Conservation (phyloP, 35 echinoderm and acorn worm genomes). For the Ptychodera flava region DNA sequence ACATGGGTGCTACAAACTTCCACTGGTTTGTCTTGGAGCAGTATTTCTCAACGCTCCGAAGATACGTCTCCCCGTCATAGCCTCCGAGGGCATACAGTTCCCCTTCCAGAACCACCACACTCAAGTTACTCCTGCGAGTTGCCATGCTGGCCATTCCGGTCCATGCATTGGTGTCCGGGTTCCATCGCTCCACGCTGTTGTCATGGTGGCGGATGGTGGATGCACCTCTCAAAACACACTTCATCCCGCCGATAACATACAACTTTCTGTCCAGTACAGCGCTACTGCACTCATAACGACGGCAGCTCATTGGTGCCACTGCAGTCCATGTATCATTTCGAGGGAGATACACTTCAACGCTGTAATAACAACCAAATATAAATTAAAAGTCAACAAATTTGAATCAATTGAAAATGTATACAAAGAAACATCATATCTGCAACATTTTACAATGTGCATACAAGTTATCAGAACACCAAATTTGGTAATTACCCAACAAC, state of each 20-base stretch:
- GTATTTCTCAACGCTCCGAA: constrained; percentile 84
- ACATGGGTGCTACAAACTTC: constrained; percentile 74
- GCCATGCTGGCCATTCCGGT: constrained; percentile 63
- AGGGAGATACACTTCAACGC: constrained; percentile 75
- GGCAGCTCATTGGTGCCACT: constrained; percentile 71
- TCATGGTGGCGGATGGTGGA: constrained; percentile 68
- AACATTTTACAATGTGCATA: too few relatives aligned
- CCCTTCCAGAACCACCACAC: constrained; percentile 79
- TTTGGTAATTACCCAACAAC: too few relatives aligned
- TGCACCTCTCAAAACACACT: constrained; percentile 57
- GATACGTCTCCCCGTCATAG: constrained; percentile 87
- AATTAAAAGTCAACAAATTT: not conserved
- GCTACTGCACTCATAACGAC: constrained; percentile 80
- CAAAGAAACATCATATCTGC: too few relatives aligned
- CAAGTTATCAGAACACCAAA: too few relatives aligned
- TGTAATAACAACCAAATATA: constrained; percentile 14
- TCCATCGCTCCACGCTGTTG: constrained; percentile 79
- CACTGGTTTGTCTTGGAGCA: constrained; percentile 62
- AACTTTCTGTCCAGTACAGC: constrained; percentile 74
- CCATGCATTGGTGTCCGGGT: constrained; percentile 70
- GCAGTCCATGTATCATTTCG: constrained; percentile 61
- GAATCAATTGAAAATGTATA: too few relatives aligned
- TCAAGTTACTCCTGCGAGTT: constrained; percentile 77
- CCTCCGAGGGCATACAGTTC: constrained; percentile 90
- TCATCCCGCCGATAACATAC: constrained; percentile 79